Percentiles rank a stretch among this genome's conserved stretches.
Conservation (phyloP, 2,113 vertebrate genomes). For the Periophthalmus modestus region DNA sequence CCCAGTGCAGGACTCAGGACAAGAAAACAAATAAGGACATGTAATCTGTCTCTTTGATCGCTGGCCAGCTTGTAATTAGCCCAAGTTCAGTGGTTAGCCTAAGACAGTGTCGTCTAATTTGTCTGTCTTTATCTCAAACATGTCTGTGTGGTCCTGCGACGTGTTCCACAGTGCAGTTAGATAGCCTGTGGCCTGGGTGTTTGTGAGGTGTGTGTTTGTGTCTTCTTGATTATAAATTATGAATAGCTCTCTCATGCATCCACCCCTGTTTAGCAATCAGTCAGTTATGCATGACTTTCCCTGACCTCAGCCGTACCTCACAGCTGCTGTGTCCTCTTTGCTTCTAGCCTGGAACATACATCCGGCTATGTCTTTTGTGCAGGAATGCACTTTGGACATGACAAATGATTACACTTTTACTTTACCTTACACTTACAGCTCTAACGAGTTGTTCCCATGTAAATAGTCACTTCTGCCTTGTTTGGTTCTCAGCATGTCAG, state of each 20-base stretch:
- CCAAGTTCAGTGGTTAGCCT: constrained; percentile 72
- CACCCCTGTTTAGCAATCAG: constrained; percentile 69
- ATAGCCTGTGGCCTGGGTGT: constrained; percentile 62
- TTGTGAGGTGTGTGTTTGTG: constrained; percentile 63
- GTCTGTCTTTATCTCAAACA: constrained; percentile 81
- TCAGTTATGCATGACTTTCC: constrained; percentile 70
- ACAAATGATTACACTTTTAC: constrained; percentile 51
- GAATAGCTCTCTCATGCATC: constrained; percentile 58
- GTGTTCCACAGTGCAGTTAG: constrained; percentile 49
- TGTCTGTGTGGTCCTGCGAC: constrained; percentile 75
- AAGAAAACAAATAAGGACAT: constrained; percentile 73
- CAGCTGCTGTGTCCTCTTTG: constrained; percentile 58
- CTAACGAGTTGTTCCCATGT: constrained; percentile 52
- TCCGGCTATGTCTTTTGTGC: constrained; percentile 40
- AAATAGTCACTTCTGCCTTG: constrained; percentile 41
- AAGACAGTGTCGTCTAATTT: constrained; percentile 80
- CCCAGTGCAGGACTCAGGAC: constrained; percentile 43
- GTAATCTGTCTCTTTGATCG: constrained; percentile 75
- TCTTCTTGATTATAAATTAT: constrained; percentile 65
- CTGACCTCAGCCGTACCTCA: constrained; percentile 60
- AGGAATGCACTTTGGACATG: constrained; percentile 45
- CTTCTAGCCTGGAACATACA: constrained; percentile 56
- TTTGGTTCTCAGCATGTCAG: constrained; percentile 44
- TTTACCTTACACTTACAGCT: constrained; percentile 50
- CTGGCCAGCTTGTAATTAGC: constrained; percentile 75